These are phyloP conservation scores for Lamproptera curius DNA, from an alignment of 2,888 invertebrate species.

Conservation along the genomic window DNA sequence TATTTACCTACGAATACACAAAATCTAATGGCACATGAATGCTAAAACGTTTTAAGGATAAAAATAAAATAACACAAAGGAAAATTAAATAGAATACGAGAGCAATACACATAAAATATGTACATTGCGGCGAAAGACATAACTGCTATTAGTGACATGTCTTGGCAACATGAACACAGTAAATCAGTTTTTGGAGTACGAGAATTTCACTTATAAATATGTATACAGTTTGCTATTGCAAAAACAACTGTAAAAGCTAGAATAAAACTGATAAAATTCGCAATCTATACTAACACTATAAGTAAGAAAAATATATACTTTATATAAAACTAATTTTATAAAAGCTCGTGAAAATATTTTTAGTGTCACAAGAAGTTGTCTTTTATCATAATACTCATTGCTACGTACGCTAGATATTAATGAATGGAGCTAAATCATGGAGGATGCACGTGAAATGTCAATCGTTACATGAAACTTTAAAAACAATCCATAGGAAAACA, in stretches of 20 bases:
- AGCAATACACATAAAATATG: slow-evolving; percentile 27
- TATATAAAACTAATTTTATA: slow-evolving; percentile 59
- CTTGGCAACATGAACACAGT: no score
- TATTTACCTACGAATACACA: slow-evolving; percentile 11
- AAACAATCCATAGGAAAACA: slow-evolving; percentile 41
- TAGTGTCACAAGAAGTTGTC: slow-evolving; percentile 68
- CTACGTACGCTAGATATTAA: slow-evolving; percentile 20
- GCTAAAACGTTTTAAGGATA: slow-evolving; percentile 34
- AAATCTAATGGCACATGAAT: slow-evolving; percentile 32
- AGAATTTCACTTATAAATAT: slow-evolving; percentile 5
- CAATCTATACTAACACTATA: slow-evolving; percentile 41
- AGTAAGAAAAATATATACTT: slow-evolving; percentile 73
- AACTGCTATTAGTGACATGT: no score
- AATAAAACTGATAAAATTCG: slow-evolving; percentile 6
- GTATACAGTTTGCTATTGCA: slow-evolving; percentile 19
- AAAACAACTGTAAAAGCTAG: slow-evolving; percentile 12
- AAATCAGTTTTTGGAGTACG: no score
- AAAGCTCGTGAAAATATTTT: slow-evolving; percentile 71
- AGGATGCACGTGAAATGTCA: slow-evolving; percentile 36
- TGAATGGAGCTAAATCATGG: slow-evolving; percentile 20
- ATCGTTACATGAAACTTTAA: background rate
- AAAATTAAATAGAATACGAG: slow-evolving; percentile 33
- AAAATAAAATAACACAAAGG: slow-evolving; percentile 27
- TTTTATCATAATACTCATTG: slow-evolving; percentile 56
- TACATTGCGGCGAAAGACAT: no score